phyloP scores from a whole-genome alignment of 2,888 invertebrate genomes.

The Melangyna quadrimaculata region DNA sequence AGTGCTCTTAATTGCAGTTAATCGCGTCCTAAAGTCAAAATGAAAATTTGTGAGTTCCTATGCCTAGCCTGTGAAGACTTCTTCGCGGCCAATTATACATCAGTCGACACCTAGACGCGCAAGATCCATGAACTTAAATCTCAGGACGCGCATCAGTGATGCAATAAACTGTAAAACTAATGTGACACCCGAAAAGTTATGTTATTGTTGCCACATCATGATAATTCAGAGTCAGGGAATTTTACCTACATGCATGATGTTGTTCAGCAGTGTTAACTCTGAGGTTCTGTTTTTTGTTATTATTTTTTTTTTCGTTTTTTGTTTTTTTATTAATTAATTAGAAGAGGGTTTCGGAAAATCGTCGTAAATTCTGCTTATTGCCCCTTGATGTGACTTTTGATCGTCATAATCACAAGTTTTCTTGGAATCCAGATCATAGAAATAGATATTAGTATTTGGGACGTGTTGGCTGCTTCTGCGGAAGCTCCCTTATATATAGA shows the following conservation, averaged over 20 bases:
- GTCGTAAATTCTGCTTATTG: slow-evolving; percentile 67
- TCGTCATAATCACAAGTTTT: slow-evolving; percentile 48
- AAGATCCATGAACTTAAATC: slow-evolving; percentile 42
- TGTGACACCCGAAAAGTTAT: slow-evolving; percentile 68
- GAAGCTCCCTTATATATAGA: slow-evolving; percentile 56
- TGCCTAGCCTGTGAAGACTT: slow-evolving; percentile 25
- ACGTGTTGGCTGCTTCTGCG: slow-evolving; percentile 28
- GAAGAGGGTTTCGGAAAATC: slow-evolving; percentile 66
- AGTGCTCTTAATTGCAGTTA: slow-evolving; percentile 71
- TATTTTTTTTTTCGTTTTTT: slow-evolving; percentile 3
- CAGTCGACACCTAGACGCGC: slow-evolving; percentile 63
- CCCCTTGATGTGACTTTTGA: slow-evolving; percentile 36
- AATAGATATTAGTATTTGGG: slow-evolving; percentile 49
- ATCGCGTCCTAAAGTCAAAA: slow-evolving; percentile 65
- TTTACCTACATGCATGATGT: too few relatives aligned
- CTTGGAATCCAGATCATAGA: slow-evolving; percentile 58
- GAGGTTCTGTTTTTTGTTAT: slow-evolving; percentile 41
- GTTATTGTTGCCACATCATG: slow-evolving; percentile 71
- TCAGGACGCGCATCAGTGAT: slow-evolving; percentile 50
- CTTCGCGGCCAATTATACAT: slow-evolving; percentile 64
- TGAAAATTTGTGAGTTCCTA: slow-evolving; percentile 14
- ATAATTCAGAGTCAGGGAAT: slow-evolving; percentile 51
- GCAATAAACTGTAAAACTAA: slow-evolving; percentile 70
- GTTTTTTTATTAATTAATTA: slow-evolving; percentile 64
- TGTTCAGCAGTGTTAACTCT: slow-evolving; percentile 15